phyloP scores from a whole-genome alignment of 1,140 invertebrate genomes.

The Diprion similis region DNA sequence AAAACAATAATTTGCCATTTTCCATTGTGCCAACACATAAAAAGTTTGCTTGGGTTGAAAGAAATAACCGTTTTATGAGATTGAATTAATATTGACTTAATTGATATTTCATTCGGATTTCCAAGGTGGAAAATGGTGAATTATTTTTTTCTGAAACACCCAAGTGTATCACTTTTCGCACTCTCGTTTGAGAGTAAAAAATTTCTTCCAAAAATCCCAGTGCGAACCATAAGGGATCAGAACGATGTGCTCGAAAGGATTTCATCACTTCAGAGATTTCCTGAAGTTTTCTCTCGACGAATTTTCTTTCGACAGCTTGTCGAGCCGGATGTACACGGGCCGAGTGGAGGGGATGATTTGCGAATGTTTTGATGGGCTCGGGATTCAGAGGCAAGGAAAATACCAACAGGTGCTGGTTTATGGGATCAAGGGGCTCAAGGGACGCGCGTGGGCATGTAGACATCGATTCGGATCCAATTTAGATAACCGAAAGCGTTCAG shows the following conservation, averaged over 20 bases:
- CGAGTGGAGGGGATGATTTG: slow-evolving; percentile 15
- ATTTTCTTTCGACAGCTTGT: slow-evolving; percentile 24
- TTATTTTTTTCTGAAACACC: no score
- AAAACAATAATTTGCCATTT: no score
- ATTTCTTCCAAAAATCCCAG: no score
- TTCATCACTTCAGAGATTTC: slow-evolving; percentile 33
- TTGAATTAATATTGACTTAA: no score
- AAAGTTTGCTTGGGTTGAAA: no score
- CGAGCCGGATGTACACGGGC: slow-evolving; percentile 37
- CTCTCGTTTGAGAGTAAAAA: no score
- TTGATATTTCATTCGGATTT: no score
- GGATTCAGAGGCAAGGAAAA: background rate
- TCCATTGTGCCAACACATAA: no score
- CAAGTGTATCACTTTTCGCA: no score
- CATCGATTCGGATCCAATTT: slow-evolving; percentile 62
- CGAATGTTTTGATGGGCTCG: background rate
- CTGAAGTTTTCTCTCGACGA: slow-evolving; percentile 14
- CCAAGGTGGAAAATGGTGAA: no score
- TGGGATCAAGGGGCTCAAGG: slow-evolving; percentile 30
- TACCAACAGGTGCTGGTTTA: slow-evolving; percentile 58
- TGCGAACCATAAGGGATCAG: no score
- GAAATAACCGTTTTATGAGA: no score
- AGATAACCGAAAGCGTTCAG: slow-evolving; percentile 58
- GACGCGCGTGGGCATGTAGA: slow-evolving; percentile 45
- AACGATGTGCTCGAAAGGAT: background rate